phyloP scores from a whole-genome alignment of 2,797 vertebrate species.

The Tapera naevia region DNA sequence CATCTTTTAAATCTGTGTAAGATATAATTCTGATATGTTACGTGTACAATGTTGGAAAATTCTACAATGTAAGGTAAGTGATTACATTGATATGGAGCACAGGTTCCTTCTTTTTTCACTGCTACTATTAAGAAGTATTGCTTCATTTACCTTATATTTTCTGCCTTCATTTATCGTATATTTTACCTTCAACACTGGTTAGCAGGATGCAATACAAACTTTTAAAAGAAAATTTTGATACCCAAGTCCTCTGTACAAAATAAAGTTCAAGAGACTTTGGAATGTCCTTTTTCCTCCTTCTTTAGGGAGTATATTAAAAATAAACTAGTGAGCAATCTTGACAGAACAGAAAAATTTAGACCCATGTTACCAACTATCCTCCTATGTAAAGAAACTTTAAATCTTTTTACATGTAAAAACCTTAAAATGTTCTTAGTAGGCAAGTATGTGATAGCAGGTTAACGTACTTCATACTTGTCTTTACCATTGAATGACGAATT shows the following conservation, averaged over 20 bases:
- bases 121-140: slow-evolving; percentile 65
- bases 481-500: neutral
- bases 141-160: slow-evolving; percentile 67
- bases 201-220: slow-evolving; percentile 35
- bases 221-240: slow-evolving; percentile 45
- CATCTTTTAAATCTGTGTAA: neutral
- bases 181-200: slow-evolving; percentile 58
- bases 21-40: slow-evolving; percentile 10
- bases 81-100: slow-evolving; percentile 51
- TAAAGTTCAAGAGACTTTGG: neutral
- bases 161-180: slow-evolving; percentile 55
- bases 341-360: neutral
- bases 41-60: slow-evolving; percentile 27
- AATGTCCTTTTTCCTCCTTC: neutral
- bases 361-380: neutral
- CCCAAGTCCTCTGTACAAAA: slow-evolving; percentile 1
- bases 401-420: neutral
- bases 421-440: neutral
- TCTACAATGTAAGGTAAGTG: slow-evolving; percentile 50
- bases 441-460: neutral
- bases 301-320: neutral
- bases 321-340: neutral
- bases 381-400: neutral
- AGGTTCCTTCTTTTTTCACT: slow-evolving; percentile 62
- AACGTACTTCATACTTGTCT: neutral